Base-by-base conservation (phyloP, 2,113 vertebrate genomes). In the Gasterosteus aculeatus region DNA sequence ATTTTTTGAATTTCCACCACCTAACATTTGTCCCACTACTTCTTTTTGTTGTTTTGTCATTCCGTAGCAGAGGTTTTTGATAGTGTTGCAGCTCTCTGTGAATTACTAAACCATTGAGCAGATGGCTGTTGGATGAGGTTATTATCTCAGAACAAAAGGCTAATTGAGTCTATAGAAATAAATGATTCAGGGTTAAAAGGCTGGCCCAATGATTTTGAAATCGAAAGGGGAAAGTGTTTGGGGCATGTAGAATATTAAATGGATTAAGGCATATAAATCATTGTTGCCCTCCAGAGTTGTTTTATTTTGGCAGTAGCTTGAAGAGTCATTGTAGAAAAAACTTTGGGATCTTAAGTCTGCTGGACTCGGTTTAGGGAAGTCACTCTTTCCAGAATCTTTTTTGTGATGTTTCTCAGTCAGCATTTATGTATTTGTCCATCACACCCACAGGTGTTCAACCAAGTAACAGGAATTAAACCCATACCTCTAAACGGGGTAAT, bases 71-170 rank as follows among this genome's bases (percentile, higher is more conserved):
- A 51, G 41, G 10, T 70, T 69, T 82, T 58, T 81, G 26, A 26
- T 69, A 74, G 65, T 65, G 41, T 59, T 60, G 54, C 31, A 72
- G 51, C 62, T 58, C 22, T 65, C 38, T 51, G 56, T 83, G 47
- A 88, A 83, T 80, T 80, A 81, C 54, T 62, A 51, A 26, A 31
- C 62, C 60, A 68, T 72, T 69, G 82, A 87, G 80, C 87, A 90
- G 83, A 91, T 91, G 81, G 85, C 51, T 42, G 76, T 44, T 53
- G 31, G 65, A 46, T 58, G 56, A 74, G 67, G 83, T 83, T 78
- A 86, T 86, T 77, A 77, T 80, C 79, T 72, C 71, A 80, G 66
- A 80, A 88, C 83, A 83, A 90, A 88, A 87, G 85, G 77, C 75
- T 88, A 89, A 91, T 87, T 85, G 82, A 86, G 83, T 81, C 81